Percentiles rank a stretch among this genome's conserved stretches.
Evolutionary conservation across 2,797 vertebrate species (phyloP).

Genomic region (Dermochelys coriacea): DNA sequence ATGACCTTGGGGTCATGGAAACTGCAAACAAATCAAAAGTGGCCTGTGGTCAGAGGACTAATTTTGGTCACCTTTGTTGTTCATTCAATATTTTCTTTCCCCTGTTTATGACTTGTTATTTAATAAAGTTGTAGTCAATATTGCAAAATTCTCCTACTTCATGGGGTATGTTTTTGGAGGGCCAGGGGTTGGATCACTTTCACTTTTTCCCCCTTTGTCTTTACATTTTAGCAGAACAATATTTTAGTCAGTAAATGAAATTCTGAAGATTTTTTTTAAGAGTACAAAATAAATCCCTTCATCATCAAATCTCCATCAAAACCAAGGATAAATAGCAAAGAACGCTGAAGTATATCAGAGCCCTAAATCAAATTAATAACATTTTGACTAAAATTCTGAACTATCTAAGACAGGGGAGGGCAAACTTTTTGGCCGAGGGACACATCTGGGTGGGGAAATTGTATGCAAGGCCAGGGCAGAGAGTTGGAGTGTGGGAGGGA

Average conservation of each 20-base stretch:
- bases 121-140: neutral
- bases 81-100: neutral
- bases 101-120: neutral
- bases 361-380: neutral
- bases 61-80: neutral
- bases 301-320: neutral
- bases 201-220: neutral
- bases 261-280: neutral
- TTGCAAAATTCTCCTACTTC: neutral
- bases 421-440: too few relatives aligned
- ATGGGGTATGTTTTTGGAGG: neutral
- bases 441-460: too few relatives aligned
- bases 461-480: too few relatives aligned
- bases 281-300: neutral
- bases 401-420: fast-evolving
- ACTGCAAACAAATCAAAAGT: neutral
- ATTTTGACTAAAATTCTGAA: neutral
- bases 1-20: neutral
- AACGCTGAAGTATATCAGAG: neutral
- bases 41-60: neutral
- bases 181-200: neutral
- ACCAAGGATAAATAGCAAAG: neutral
- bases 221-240: neutral
- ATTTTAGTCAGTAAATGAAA: neutral
- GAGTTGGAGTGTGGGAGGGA: too few relatives aligned